Evolutionary conservation across 2,888 invertebrate genomes (phyloP), one percentile per base, ranked within the genome.

Genomic region (Leptopilina syphax): DNA sequence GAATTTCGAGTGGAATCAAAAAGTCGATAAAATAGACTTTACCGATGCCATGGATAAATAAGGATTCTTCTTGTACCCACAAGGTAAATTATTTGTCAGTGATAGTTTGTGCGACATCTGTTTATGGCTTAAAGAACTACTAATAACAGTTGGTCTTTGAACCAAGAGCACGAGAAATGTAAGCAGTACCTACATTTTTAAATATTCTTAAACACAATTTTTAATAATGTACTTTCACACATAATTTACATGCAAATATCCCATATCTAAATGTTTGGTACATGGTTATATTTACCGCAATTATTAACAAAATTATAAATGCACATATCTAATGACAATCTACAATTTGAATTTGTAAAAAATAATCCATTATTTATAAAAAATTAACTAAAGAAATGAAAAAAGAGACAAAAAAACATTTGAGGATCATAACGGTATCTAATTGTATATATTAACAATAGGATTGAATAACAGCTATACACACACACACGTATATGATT

Each of bases 91-190:
- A n/a, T 76, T 65, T 47, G 76, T 10, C 27, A 68, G 65, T 27
- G 60, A 79, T 57, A 80, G 65, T 78, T 7, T 78, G 68, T 77
- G 79, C 85, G 86, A 85, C 85, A 87, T 87, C 88, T 85, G 57
- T 54, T 78, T 79, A 63, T 27, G 57, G 27, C 34, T 8, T 12
- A 67, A 50, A 27, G 65, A 54, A 47, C 60, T 34, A 79, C 82
- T 81, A 77, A 57, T 50, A 67, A 66, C 70, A 81, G 80, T 81
- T 90, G 91, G 88, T 91, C 91, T 91, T 91, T 91, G 90, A 91
- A 91, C 24, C 24, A 34, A 34, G 34, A 34, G 34, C 34, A 34
- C 34, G 3, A 34, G 34, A 2, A 34, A 34, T 34, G 34, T 34
- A 34, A 34, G 34, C 34, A 34, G 34, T 34, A 34, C 34, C 34